Conservation (phyloP, 2,113 vertebrate genomes). For the Ailuropoda melanoleuca region DNA sequence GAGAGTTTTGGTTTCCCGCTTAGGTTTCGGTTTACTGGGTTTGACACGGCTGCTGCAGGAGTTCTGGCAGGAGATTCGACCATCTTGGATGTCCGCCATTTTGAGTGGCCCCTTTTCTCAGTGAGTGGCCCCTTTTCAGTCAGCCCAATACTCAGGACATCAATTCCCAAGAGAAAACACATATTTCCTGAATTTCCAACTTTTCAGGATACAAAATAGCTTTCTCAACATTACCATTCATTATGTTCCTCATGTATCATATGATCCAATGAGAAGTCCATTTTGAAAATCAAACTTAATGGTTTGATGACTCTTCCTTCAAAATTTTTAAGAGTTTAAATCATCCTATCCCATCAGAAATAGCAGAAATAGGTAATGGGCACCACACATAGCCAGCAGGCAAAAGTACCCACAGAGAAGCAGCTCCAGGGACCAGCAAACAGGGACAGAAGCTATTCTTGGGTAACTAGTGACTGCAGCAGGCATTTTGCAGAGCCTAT, state of each 20-base stretch:
- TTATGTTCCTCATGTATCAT: background rate
- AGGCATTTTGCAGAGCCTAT: background rate
- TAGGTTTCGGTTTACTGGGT: too few species aligned
- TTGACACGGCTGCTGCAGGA: too few species aligned
- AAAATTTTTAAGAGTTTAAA: background rate
- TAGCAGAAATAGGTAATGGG: background rate
- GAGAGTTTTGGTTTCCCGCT: too few species aligned
- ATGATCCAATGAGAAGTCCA: background rate
- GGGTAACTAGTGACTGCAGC: background rate
- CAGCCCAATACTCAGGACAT: background rate
- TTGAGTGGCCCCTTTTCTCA: too few species aligned
- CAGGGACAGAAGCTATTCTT: background rate
- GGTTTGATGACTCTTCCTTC: background rate
- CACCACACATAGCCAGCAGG: background rate
- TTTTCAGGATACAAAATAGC: background rate
- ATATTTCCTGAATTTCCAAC: background rate
- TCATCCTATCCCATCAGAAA: background rate
- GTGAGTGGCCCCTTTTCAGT: too few species aligned
- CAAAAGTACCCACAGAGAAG: background rate
- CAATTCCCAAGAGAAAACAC: background rate
- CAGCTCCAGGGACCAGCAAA: background rate
- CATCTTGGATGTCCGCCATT: too few species aligned
- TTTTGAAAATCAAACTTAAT: conserved; percentile 10
- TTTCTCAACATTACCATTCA: background rate
- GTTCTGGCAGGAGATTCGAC: too few species aligned